These are phyloP conservation scores for Stichopus horrens DNA, from an alignment of 53 echinoderm and acorn worm species.

Conservation along the genomic window DNA sequence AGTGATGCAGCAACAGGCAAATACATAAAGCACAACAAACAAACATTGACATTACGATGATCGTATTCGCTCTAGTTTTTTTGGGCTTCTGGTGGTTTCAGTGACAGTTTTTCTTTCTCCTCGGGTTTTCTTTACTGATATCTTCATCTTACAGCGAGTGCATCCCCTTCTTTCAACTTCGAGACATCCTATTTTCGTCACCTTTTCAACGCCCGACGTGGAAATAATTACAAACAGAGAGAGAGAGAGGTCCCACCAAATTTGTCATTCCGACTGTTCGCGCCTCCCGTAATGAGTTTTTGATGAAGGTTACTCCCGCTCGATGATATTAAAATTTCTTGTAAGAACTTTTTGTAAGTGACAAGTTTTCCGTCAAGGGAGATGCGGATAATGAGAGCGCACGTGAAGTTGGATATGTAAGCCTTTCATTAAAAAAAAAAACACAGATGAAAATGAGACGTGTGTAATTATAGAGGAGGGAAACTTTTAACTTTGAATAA, in stretches of 20 bases:
- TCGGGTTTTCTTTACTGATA: not conserved
- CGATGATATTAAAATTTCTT: constrained; percentile 39
- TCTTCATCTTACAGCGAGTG: constrained; percentile 12
- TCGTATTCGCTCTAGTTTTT: too few relatives aligned
- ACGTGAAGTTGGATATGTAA: constrained; percentile 4
- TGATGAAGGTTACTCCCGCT: constrained; percentile 33
- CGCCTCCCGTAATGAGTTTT: constrained; percentile 43
- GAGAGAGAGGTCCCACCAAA: constrained; percentile 43
- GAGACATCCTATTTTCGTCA: constrained; percentile 41
- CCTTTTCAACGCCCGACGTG: constrained; percentile 33
- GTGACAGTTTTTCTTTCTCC: not conserved
- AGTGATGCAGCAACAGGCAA: too few relatives aligned
- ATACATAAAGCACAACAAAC: too few relatives aligned
- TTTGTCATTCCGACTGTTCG: constrained; percentile 44
- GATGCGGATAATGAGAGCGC: constrained; percentile 12
- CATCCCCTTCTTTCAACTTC: constrained; percentile 22
- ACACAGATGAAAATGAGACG: constrained; percentile 7
- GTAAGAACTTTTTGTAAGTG: constrained; percentile 26
- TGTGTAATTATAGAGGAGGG: constrained; percentile 14
- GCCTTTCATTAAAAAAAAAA: constrained; percentile 2
- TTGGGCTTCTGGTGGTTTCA: too few relatives aligned
- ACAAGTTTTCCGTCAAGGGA: constrained; percentile 44
- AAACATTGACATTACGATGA: too few relatives aligned
- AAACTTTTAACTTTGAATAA: constrained; percentile 15
- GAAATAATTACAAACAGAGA: constrained; percentile 40